Evolutionary conservation across 2,888 invertebrate species (phyloP).

Genomic region (Anorthoa munda): DNA sequence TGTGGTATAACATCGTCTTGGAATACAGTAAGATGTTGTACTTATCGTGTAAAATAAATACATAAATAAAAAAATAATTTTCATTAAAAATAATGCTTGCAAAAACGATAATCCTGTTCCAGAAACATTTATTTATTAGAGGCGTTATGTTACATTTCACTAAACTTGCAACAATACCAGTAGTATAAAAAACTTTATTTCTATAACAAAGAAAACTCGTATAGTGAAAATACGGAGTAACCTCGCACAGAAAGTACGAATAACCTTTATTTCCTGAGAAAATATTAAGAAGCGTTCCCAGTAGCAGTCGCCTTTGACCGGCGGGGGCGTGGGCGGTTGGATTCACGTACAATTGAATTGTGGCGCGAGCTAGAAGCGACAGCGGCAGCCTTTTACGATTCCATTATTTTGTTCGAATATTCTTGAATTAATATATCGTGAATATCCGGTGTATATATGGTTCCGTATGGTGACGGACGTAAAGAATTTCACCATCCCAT

Average conservation of each 20-base stretch:
- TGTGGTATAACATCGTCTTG: too few relatives aligned
- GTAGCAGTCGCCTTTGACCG: conserved; percentile 78
- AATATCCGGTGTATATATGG: too few relatives aligned
- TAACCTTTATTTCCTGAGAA: conserved; percentile 77
- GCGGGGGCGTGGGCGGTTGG: conserved; percentile 70
- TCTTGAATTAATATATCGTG: too few relatives aligned
- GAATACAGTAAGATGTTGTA: too few relatives aligned
- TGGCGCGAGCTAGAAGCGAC: conserved; percentile 28
- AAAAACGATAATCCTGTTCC: not conserved
- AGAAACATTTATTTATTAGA: not conserved
- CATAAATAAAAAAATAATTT: too few relatives aligned
- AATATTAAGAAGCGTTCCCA: conserved; percentile 70
- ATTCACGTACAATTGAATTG: conserved; percentile 71
- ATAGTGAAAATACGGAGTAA: conserved; percentile 50
- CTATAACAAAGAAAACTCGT: conserved; percentile 28
- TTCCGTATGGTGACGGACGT: too few relatives aligned
- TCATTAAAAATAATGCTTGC: not conserved
- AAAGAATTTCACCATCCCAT: too few relatives aligned
- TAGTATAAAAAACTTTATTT: not conserved
- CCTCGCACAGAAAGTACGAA: conserved; percentile 66
- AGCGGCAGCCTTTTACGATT: conserved; percentile 18
- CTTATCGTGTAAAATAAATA: too few relatives aligned
- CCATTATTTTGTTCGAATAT: not conserved
- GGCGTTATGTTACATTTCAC: not conserved
- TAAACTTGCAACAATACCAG: not conserved